phyloP scores from a whole-genome alignment of 2,113 vertebrate genomes.

The Microcebus jonahi region DNA sequence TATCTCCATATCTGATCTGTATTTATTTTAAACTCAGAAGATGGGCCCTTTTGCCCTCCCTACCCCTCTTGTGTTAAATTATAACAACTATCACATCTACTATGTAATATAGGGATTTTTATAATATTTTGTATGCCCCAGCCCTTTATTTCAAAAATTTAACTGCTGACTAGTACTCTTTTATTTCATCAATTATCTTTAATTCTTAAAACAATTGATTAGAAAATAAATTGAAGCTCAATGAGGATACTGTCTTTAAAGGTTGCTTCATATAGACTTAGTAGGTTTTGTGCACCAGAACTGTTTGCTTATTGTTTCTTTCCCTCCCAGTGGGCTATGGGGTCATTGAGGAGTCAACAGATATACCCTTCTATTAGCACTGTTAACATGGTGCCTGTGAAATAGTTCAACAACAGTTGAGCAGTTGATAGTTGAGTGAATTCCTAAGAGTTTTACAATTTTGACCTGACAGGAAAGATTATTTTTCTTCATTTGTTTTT shows the following conservation, averaged over 20 bases:
- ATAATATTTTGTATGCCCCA: background rate
- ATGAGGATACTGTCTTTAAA: background rate
- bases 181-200: constrained; percentile 22
- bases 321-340: background rate
- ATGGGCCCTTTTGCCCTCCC: background rate
- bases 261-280: background rate
- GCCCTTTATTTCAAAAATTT: background rate
- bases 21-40: background rate
- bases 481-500: background rate
- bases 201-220: background rate
- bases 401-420: background rate
- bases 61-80: background rate
- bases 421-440: background rate
- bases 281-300: background rate
- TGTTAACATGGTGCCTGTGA: background rate
- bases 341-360: background rate
- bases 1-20: background rate
- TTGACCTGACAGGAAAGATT: background rate
- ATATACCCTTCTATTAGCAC: background rate
- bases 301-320: background rate
- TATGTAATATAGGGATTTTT: background rate
- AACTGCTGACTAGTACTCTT: background rate
- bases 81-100: background rate
- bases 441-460: background rate
- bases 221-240: background rate